Evolutionary conservation across 2,888 invertebrate genomes (phyloP).

Genomic region (Rhagonycha fulva): DNA sequence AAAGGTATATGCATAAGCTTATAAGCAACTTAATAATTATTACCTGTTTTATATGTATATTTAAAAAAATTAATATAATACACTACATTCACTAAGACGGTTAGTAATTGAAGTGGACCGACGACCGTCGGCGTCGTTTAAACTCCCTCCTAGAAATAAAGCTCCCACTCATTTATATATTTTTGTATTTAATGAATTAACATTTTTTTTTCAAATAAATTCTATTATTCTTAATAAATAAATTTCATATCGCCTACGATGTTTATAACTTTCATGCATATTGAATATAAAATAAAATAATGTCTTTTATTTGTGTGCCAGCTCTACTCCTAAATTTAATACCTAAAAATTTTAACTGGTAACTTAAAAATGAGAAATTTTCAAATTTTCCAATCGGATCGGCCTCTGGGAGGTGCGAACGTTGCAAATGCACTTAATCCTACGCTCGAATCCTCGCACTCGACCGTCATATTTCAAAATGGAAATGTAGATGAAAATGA

Average conservation of each 20-base stretch:
- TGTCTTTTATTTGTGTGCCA: background rate
- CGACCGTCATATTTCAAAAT: no score
- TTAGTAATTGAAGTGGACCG: slow-evolving; percentile 37
- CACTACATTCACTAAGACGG: slow-evolving; percentile 35
- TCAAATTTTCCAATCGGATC: background rate
- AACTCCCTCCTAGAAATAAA: slow-evolving; percentile 39
- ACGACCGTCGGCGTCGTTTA: slow-evolving; percentile 25
- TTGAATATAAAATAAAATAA: background rate
- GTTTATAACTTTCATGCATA: background rate
- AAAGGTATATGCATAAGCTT: no score
- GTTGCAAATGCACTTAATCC: background rate
- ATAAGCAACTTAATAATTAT: slow-evolving; percentile 2
- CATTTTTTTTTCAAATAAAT: slow-evolving; percentile 4
- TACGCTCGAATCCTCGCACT: no score
- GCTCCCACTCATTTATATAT: slow-evolving; percentile 41
- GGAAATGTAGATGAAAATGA: no score
- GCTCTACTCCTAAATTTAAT: background rate
- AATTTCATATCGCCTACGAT: background rate
- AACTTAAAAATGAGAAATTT: background rate
- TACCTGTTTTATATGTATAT: slow-evolving; percentile 3
- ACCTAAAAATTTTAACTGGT: background rate
- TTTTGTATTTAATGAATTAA: slow-evolving; percentile 32
- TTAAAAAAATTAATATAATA: background rate
- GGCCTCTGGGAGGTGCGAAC: background rate
- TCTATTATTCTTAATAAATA: background rate